These are phyloP conservation scores for Gasterosteus aculeatus DNA, from an alignment of 2,113 vertebrate species.

Conservation along the genomic window DNA sequence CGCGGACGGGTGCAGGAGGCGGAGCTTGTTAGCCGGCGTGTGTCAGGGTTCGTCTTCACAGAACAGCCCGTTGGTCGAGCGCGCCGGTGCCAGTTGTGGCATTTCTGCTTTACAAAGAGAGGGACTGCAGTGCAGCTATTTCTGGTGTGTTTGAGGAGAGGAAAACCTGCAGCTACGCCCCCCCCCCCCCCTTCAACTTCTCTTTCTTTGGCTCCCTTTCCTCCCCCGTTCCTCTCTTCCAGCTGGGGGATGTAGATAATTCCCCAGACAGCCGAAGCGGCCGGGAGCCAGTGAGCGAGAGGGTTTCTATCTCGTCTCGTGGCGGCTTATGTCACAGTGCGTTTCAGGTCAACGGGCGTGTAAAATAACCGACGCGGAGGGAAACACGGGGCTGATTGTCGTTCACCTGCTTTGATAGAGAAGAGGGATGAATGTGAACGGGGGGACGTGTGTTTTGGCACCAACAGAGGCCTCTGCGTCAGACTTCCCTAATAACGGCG, in stretches of 20 bases:
- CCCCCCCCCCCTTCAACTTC: conserved; percentile 1
- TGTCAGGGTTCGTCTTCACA: conserved; percentile 54
- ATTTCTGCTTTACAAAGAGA: conserved; percentile 43
- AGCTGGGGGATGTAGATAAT: conserved; percentile 75
- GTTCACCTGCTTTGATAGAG: not conserved
- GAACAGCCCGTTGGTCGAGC: conserved; percentile 38
- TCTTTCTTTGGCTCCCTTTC: conserved; percentile 31
- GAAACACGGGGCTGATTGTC: conserved; percentile 45
- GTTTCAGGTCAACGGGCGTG: conserved; percentile 53
- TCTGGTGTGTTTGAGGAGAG: conserved; percentile 42
- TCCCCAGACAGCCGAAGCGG: conserved; percentile 54
- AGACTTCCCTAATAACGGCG: not conserved
- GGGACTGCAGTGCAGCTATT: conserved; percentile 60
- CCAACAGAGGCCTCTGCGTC: not conserved
- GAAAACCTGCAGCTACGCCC: conserved; percentile 54
- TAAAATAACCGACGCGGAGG: conserved; percentile 41
- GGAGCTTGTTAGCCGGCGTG: conserved; percentile 45
- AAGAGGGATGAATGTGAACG: conserved; percentile 3
- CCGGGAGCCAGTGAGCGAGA: conserved; percentile 30
- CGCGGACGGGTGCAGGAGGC: conserved; percentile 14
- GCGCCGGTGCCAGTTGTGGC: conserved; percentile 41
- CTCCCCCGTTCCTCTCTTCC: conserved; percentile 23
- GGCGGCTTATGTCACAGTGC: conserved; percentile 37
- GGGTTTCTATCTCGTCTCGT: conserved; percentile 42
- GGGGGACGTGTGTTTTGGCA: not conserved